Evolutionary conservation across 2,888 invertebrate genomes (phyloP).

Genomic region (Rotaria sp.): DNA sequence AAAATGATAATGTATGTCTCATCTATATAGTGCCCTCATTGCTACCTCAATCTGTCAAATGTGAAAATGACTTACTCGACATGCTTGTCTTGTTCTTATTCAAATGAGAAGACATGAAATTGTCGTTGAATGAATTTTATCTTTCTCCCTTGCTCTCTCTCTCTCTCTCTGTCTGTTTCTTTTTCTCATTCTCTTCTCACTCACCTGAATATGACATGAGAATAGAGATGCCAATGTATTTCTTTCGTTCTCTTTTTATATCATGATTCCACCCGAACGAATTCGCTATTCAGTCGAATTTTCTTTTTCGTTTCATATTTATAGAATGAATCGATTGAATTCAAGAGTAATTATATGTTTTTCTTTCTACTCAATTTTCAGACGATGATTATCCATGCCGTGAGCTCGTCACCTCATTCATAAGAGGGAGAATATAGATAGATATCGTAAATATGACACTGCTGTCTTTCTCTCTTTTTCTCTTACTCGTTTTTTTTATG

Average conservation of each 20-base stretch:
- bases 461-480: not conserved
- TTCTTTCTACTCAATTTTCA: not conserved
- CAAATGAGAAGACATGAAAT: conserved; percentile 11
- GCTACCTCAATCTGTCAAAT: not conserved
- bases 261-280: not conserved
- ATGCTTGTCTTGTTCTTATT: not conserved
- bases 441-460: conserved; percentile 24
- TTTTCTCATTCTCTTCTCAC: no score
- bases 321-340: not conserved
- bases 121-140: conserved; percentile 15
- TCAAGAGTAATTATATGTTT: not conserved
- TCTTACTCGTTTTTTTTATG: conserved; percentile 4
- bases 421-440: not conserved
- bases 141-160: not conserved
- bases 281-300: not conserved
- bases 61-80: not conserved
- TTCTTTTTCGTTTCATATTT: not conserved
- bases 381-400: conserved; percentile 18
- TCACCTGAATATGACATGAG: not conserved
- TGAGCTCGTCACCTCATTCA: conserved; percentile 22
- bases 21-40: not conserved
- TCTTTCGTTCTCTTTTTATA: not conserved
- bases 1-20: conserved; percentile 16
- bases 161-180: not conserved
- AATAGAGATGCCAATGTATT: conserved; percentile 1